Percentiles rank a stretch among this genome's conserved stretches.
phyloP scores from a whole-genome alignment of 2,888 invertebrate species.

The Papilio protenor region DNA sequence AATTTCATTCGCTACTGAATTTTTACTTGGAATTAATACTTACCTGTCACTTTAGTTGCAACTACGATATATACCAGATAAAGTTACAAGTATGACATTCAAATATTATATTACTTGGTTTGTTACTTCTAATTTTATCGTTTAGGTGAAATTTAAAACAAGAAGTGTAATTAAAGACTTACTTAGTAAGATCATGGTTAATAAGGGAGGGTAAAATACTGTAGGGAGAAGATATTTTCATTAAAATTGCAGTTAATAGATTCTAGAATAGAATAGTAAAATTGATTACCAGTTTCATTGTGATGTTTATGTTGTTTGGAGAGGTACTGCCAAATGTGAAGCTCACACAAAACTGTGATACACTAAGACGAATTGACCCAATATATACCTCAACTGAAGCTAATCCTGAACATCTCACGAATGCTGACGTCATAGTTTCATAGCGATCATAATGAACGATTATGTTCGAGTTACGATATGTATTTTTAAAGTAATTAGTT shows the following conservation, averaged over 20 bases:
- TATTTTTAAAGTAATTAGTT: slow-evolving; percentile 68
- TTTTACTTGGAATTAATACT: no score
- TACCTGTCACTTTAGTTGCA: background rate
- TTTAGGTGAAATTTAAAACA: background rate
- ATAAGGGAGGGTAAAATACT: no score
- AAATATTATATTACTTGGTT: background rate
- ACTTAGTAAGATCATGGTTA: no score
- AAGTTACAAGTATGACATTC: background rate
- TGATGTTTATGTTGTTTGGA: slow-evolving; percentile 49
- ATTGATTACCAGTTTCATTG: slow-evolving; percentile 78
- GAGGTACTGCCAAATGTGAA: slow-evolving; percentile 58
- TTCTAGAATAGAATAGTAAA: slow-evolving; percentile 32
- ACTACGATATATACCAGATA: background rate
- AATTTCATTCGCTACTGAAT: background rate
- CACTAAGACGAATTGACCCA: slow-evolving; percentile 58
- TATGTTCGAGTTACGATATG: slow-evolving; percentile 62
- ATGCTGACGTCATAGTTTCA: slow-evolving; percentile 68
- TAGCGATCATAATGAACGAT: slow-evolving; percentile 59
- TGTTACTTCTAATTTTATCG: background rate
- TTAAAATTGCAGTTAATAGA: background rate
- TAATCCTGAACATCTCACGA: slow-evolving; percentile 70
- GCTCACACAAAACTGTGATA: slow-evolving; percentile 59
- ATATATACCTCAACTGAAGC: slow-evolving; percentile 73
- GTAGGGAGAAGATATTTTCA: background rate
- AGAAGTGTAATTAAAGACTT: no score